phyloP scores from a whole-genome alignment of 1,140 invertebrate genomes.

The Harpegnathos saltator region DNA sequence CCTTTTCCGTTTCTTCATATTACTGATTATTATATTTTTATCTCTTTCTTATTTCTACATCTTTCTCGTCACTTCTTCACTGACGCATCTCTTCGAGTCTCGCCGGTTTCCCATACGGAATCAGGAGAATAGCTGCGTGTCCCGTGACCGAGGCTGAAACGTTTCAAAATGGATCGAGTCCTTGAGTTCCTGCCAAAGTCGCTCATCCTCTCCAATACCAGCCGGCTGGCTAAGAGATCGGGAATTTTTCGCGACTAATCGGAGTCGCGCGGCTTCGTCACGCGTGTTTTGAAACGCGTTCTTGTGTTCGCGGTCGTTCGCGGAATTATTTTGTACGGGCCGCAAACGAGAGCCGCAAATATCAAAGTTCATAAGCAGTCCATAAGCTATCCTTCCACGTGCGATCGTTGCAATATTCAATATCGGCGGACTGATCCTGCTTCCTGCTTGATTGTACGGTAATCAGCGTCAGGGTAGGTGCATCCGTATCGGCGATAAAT shows the following conservation, averaged over 20 bases:
- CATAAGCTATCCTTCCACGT: not conserved
- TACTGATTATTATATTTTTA: not conserved
- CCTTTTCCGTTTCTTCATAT: too few species aligned
- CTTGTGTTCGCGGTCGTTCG: not conserved
- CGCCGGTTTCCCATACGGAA: too few species aligned
- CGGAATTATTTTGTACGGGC: conserved; percentile 9
- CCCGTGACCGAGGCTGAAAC: not conserved
- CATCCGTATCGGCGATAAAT: conserved; percentile 17
- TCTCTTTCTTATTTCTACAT: too few species aligned
- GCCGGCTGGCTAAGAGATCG: not conserved
- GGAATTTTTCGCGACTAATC: conserved; percentile 30
- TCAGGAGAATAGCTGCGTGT: not conserved
- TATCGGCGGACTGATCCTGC: not conserved
- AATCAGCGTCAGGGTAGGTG: not conserved
- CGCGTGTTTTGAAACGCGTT: conserved; percentile 8
- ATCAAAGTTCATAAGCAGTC: too few species aligned
- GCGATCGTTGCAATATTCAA: not conserved
- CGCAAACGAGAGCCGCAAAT: too few species aligned
- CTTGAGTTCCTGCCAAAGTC: not conserved
- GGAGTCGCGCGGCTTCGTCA: not conserved
- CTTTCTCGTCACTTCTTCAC: too few species aligned
- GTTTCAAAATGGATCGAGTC: not conserved
- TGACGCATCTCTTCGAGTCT: too few species aligned
- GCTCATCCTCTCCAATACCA: conserved; percentile 16
- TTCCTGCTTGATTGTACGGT: not conserved